phyloP scores from a whole-genome alignment of 1,140 invertebrate species.

The Drosophila varians region DNA sequence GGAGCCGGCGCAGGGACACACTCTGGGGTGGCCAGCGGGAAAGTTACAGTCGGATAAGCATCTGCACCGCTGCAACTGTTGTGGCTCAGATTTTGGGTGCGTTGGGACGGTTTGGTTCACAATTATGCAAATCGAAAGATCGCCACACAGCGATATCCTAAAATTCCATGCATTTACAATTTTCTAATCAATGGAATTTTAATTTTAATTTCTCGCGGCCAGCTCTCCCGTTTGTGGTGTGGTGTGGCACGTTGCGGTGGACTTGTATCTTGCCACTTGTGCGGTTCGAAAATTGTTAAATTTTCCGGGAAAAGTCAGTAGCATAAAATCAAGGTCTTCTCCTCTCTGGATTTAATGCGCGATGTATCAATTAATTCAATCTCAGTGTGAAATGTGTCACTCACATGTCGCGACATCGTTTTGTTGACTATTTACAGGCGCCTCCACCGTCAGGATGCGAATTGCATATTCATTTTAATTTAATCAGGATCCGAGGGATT shows the following conservation, averaged over 20 bases:
- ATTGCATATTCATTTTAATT: constrained; percentile 54
- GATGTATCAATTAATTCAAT: constrained; percentile 62
- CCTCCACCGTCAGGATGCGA: constrained; percentile 8
- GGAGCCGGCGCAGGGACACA: neutral
- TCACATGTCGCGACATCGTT: constrained; percentile 30
- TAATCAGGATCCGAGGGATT: constrained; percentile 41
- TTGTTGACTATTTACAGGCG: constrained; percentile 49
- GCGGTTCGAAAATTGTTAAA: constrained; percentile 5
- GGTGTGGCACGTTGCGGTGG: neutral
- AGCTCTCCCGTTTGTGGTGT: neutral
- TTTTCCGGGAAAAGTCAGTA: neutral
- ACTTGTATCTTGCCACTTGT: constrained; percentile 22
- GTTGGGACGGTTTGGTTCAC: constrained; percentile 62
- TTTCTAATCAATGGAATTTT: constrained; percentile 83
- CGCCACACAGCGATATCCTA: constrained; percentile 62
- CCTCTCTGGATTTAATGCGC: neutral
- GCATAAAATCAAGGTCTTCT: neutral
- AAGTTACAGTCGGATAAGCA: constrained; percentile 58
- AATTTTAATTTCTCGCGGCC: constrained; percentile 65
- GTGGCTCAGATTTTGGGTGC: constrained; percentile 50
- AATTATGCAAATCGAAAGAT: constrained; percentile 83
- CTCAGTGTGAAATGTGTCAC: constrained; percentile 49
- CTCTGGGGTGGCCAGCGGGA: constrained; percentile 28
- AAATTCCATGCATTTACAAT: constrained; percentile 83
- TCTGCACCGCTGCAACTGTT: constrained; percentile 25